phyloP scores from a whole-genome alignment of 2,113 vertebrate species.

The Peucedramus taeniatus region DNA sequence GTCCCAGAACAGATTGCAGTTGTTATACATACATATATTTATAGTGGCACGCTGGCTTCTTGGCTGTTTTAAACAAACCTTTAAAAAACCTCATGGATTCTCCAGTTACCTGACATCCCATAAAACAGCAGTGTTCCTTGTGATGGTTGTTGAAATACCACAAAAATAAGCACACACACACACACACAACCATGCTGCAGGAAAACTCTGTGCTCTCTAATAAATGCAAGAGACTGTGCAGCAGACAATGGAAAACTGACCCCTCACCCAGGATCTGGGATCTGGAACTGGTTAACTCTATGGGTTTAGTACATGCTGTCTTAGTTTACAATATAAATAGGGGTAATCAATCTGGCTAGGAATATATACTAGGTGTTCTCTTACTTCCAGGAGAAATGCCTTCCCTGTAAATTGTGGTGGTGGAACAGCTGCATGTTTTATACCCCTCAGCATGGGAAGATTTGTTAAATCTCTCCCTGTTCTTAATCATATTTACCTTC shows the following conservation, averaged over 20 bases:
- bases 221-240: neutral
- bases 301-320: neutral
- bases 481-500: neutral
- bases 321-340: slow-evolving; percentile 36
- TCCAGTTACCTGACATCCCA: neutral
- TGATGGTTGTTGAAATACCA: neutral
- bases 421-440: slow-evolving; percentile 27
- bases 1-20: neutral
- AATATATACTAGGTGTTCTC: slow-evolving; percentile 2
- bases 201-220: neutral
- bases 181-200: neutral
- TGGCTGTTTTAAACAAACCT: neutral
- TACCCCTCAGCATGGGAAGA: neutral
- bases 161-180: neutral
- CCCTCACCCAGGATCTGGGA: neutral
- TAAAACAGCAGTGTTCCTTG: neutral
- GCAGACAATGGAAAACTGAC: neutral
- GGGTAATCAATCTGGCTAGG: slow-evolving; percentile 30
- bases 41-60: neutral
- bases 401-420: neutral
- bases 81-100: neutral
- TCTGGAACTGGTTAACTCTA: slow-evolving; percentile 5
- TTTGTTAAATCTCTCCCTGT: neutral
- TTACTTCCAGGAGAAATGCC: slow-evolving; percentile 15
- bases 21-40: neutral